These are phyloP conservation scores for Capitulum mitella DNA, from an alignment of 2,888 invertebrate species.

Conservation along the genomic window DNA sequence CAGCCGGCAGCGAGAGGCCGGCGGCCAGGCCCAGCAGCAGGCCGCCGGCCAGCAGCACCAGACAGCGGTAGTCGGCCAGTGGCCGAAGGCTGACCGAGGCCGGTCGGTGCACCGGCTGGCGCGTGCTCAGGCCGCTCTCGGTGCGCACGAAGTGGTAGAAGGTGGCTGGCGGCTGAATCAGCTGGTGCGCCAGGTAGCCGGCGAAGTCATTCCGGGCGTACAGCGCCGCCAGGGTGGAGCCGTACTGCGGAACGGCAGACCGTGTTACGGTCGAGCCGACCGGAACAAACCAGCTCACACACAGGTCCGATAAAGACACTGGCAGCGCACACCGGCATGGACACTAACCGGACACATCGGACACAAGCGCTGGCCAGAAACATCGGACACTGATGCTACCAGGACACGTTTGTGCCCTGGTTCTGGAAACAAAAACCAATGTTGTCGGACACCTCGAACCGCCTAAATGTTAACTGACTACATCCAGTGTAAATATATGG, in stretches of 20 bases:
- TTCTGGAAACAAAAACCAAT: neutral
- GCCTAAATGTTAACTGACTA: too few relatives aligned
- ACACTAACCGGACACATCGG: neutral
- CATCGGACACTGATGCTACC: neutral
- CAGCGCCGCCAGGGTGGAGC: conserved; percentile 54
- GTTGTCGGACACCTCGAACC: too few relatives aligned
- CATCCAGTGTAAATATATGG: too few relatives aligned
- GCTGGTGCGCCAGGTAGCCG: conserved; percentile 57
- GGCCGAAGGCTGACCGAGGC: neutral
- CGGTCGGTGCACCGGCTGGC: neutral
- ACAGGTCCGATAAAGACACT: neutral
- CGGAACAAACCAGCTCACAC: neutral
- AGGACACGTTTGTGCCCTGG: neutral
- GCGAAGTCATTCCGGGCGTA: conserved; percentile 59
- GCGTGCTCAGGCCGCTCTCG: neutral
- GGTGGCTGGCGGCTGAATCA: conserved; percentile 53
- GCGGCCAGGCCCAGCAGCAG: neutral
- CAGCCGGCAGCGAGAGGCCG: neutral
- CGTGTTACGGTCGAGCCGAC: neutral
- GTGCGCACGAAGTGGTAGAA: conserved; percentile 39
- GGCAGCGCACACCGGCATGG: neutral
- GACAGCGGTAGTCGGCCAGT: neutral
- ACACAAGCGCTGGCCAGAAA: neutral
- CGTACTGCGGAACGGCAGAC: conserved; percentile 53
- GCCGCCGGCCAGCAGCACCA: neutral